These are phyloP conservation scores for Lasiurus borealis DNA, from an alignment of 2,113 vertebrate species.

Conservation along the genomic window DNA sequence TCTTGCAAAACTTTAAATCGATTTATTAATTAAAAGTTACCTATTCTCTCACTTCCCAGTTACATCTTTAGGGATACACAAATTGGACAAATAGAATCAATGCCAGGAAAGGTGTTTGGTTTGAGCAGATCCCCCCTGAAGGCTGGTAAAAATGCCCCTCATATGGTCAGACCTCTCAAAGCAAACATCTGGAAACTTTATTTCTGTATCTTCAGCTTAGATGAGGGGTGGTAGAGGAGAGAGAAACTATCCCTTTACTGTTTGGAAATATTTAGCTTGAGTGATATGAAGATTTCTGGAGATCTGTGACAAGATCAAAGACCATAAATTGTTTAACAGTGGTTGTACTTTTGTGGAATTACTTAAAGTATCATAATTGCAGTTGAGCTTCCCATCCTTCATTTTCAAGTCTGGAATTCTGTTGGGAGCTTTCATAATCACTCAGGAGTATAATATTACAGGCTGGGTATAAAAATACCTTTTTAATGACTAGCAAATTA, in stretches of 20 bases:
- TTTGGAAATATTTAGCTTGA: conserved; percentile 90
- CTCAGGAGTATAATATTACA: conserved; percentile 93
- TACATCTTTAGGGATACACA: not conserved
- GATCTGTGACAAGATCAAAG: conserved; percentile 92
- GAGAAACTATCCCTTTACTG: conserved; percentile 85
- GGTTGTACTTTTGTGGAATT: conserved; percentile 95
- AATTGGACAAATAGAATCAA: not conserved
- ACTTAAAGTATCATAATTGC: conserved; percentile 97
- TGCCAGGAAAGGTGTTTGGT: not conserved
- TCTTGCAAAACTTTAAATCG: conserved; percentile 25
- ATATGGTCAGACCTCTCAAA: conserved; percentile 20
- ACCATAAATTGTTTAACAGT: conserved; percentile 93
- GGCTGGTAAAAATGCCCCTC: conserved; percentile 49
- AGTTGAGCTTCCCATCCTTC: conserved; percentile 89
- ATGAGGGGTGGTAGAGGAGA: conserved; percentile 66
- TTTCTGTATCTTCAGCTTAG: conserved; percentile 16
- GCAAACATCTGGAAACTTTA: conserved; percentile 74
- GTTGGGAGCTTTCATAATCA: conserved; percentile 94
- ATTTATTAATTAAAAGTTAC: not conserved
- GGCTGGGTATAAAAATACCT: conserved; percentile 93
- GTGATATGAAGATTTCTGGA: conserved; percentile 90
- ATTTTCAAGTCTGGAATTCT: conserved; percentile 92
- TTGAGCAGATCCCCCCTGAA: not conserved
- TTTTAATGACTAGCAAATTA: conserved; percentile 94
- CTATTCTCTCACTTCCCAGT: not conserved